phyloP scores from a whole-genome alignment of 2,113 vertebrate species.

The Myocastor coypus region DNA sequence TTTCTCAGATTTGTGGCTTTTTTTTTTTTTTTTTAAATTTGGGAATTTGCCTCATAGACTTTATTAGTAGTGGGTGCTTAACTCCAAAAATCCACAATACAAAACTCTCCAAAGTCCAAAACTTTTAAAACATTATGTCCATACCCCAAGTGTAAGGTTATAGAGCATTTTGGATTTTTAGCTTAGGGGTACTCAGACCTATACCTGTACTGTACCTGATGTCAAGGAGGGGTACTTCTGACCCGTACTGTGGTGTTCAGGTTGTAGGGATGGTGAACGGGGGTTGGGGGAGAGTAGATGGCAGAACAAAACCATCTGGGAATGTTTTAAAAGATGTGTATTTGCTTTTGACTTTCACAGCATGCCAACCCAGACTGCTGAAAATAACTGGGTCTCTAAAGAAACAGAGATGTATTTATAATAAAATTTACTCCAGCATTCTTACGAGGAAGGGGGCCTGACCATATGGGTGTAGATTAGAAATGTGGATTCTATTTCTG shows the following conservation, averaged over 20 bases:
- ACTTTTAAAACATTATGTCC: background rate
- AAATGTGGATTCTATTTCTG: slow-evolving; percentile 37
- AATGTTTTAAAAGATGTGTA: slow-evolving; percentile 17
- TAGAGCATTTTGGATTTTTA: background rate
- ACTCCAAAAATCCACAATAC: background rate
- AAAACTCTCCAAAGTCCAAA: too few relatives aligned
- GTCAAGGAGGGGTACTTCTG: background rate
- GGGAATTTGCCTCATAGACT: background rate
- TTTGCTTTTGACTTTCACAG: slow-evolving; percentile 70
- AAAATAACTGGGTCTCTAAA: slow-evolving; percentile 44
- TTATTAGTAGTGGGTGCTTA: background rate
- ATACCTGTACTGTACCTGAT: background rate
- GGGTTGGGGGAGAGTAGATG: background rate
- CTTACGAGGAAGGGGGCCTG: background rate
- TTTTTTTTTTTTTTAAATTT: background rate
- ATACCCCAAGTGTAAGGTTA: background rate
- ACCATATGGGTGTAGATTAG: background rate
- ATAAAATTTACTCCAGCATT: slow-evolving; percentile 26
- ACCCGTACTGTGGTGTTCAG: background rate
- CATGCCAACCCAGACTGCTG: slow-evolving; percentile 54
- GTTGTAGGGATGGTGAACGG: too few relatives aligned
- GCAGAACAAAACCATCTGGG: slow-evolving; percentile 24
- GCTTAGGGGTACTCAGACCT: background rate
- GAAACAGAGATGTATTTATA: slow-evolving; percentile 44
- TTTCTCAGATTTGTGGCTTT: background rate